phyloP scores from a whole-genome alignment of 2,888 invertebrate species.

The Patella caerulea region DNA sequence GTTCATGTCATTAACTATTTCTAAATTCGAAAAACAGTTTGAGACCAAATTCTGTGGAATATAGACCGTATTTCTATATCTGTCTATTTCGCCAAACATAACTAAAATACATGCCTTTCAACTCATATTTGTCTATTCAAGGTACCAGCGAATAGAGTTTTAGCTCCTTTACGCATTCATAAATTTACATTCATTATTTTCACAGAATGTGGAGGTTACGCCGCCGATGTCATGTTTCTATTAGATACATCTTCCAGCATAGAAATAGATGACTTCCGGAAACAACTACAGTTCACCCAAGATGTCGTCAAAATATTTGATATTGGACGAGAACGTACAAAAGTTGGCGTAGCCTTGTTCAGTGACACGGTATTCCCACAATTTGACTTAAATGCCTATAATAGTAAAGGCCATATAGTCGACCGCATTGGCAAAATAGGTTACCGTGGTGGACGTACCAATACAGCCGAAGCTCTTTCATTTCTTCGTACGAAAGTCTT shows the following conservation, averaged over 20 bases:
- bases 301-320: conserved; percentile 41
- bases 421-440: background rate
- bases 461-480: conserved; percentile 40
- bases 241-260: conserved; percentile 41
- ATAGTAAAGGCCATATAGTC: conserved; percentile 18
- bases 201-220: conserved; percentile 31
- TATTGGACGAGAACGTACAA: conserved; percentile 32
- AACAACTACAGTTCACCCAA: conserved; percentile 42
- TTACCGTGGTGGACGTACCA: conserved; percentile 35
- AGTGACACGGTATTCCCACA: conserved; percentile 25
- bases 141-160: too few species aligned
- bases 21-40: too few species aligned
- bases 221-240: conserved; percentile 32
- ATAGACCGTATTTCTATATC: too few species aligned
- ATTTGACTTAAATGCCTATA: conserved; percentile 33
- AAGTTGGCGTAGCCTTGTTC: conserved; percentile 40
- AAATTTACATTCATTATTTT: background rate
- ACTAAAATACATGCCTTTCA: too few species aligned
- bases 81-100: too few species aligned
- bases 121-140: too few species aligned
- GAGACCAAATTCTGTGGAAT: too few species aligned
- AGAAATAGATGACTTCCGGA: conserved; percentile 38
- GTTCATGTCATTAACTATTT: too few species aligned
- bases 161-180: too few species aligned
- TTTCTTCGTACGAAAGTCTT: conserved; percentile 23